A percentile compares a stretch with the other conserved stretches of the same genome.
Evolutionary conservation across 2,797 vertebrate genomes (phyloP).

Genomic region (Phrynocephalus vlangalii): DNA sequence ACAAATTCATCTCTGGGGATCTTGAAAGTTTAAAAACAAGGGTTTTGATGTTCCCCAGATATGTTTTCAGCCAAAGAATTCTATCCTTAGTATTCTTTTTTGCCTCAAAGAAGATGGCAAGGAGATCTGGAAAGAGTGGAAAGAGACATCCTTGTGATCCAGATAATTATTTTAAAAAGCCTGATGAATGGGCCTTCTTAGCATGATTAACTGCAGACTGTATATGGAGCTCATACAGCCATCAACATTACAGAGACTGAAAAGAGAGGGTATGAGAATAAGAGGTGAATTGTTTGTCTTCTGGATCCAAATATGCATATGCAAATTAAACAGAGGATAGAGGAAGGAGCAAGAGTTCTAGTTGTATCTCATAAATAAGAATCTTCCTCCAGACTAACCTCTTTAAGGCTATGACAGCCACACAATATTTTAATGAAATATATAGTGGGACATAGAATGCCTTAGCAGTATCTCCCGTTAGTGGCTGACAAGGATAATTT

Average conservation of each 20-base stretch:
- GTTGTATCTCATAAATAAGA: not conserved
- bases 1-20: not conserved
- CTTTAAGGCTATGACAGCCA: not conserved
- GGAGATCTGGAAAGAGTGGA: not conserved
- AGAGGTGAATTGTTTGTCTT: not conserved
- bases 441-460: conserved; percentile 1
- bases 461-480: not conserved
- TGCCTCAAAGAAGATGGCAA: not conserved
- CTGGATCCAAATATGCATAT: not conserved
- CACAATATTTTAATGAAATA: not conserved
- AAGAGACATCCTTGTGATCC: not conserved
- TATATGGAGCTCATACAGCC: not conserved
- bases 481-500: conserved; percentile 47
- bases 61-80: not conserved
- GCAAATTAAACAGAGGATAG: not conserved
- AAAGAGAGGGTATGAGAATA: not conserved
- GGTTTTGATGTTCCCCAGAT: not conserved
- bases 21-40: not conserved
- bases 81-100: not conserved
- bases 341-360: not conserved
- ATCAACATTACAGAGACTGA: not conserved
- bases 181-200: not conserved
- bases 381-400: not conserved
- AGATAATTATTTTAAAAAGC: not conserved
- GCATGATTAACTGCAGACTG: not conserved